Evolutionary conservation across 2,113 vertebrate genomes (phyloP).

Genomic region (Myodes glareolus): DNA sequence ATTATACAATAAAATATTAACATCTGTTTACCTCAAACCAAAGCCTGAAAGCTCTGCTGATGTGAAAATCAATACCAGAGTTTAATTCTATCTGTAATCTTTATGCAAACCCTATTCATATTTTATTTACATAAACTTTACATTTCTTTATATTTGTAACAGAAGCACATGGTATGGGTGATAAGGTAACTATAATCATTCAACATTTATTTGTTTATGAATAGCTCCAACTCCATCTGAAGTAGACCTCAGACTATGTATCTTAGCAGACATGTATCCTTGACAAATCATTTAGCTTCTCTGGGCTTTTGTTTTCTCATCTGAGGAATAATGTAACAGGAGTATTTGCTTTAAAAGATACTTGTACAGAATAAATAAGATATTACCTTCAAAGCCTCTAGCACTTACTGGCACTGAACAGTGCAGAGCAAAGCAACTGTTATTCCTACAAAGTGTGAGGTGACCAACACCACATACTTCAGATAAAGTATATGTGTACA

Average conservation of each 20-base stretch:
- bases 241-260: constrained; percentile 35
- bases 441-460: not conserved
- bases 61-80: constrained; percentile 29
- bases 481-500: not conserved
- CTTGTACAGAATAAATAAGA: not conserved
- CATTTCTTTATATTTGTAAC: not conserved
- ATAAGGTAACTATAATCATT: constrained; percentile 41
- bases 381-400: not conserved
- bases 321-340: constrained; percentile 46
- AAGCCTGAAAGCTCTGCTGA: constrained; percentile 50
- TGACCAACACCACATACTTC: too few species aligned
- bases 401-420: not conserved
- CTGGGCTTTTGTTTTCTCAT: constrained; percentile 54
- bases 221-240: constrained; percentile 40
- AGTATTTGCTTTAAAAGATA: constrained; percentile 12
- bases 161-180: not conserved
- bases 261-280: constrained; percentile 33
- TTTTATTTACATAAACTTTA: constrained; percentile 48
- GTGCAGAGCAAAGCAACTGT: not conserved
- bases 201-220: constrained; percentile 60
- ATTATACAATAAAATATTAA: constrained; percentile 27
- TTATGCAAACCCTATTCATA: constrained; percentile 36
- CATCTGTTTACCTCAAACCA: constrained; percentile 48
- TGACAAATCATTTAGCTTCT: constrained; percentile 46
- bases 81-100: constrained; percentile 45